These are phyloP conservation scores for Anniella stebbinsi DNA, from an alignment of 2,797 vertebrate species.

Conservation along the genomic window DNA sequence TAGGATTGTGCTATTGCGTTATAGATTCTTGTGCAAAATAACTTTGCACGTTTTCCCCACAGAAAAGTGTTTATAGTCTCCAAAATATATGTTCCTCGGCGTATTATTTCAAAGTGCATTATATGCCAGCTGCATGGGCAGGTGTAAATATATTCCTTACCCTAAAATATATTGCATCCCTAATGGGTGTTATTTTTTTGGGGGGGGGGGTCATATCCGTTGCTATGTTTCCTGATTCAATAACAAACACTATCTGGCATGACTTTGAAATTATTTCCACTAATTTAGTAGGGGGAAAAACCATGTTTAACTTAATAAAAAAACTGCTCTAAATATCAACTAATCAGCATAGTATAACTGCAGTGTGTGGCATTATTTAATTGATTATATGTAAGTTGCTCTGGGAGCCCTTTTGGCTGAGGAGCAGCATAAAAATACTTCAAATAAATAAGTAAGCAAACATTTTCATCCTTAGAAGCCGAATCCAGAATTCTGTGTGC, in stretches of 20 bases:
- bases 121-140: neutral
- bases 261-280: neutral
- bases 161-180: neutral
- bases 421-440: too few species aligned
- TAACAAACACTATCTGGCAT: neutral
- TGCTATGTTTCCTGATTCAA: neutral
- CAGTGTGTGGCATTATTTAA: neutral
- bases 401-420: too few species aligned
- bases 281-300: neutral
- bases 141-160: neutral
- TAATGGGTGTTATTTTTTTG: too few species aligned
- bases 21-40: neutral
- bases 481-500: neutral
- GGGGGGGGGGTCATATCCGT: neutral
- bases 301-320: neutral
- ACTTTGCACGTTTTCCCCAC: neutral
- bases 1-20: slow-evolving; percentile 2
- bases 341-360: neutral
- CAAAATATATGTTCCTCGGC: neutral
- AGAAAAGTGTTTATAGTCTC: neutral
- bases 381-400: too few species aligned
- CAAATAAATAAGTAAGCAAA: too few species aligned
- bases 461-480: neutral
- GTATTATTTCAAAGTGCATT: neutral
- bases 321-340: neutral